Evolutionary conservation across 2,888 invertebrate species (phyloP), one percentile per base, ranked within the genome.

Genomic region (Drosophila borealis): DNA sequence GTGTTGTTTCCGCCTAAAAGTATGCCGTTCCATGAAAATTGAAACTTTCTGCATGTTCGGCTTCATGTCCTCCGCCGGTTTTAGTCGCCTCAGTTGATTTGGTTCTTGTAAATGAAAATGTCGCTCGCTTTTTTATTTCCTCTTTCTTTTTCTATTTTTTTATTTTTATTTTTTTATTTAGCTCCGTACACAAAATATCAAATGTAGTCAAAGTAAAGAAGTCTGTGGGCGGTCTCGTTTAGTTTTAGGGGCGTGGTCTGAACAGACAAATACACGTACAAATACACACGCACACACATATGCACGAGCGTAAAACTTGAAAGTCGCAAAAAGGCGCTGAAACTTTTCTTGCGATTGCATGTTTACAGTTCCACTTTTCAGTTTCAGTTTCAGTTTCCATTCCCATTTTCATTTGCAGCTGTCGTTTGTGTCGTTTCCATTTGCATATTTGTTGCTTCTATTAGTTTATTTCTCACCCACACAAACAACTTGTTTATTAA

Each of bases 1-100:
- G 80, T 85, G 75, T 65, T 79, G 63, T 70, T 79, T 81, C 76
- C 80, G 85, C 73, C 82, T 62, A 75, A 72, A 70, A 75, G 75
- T 81, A 68, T 72, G 75, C 85, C 56, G 39, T 5, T 49, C 25
- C 56, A 44, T 36, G 29, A 64, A 19, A 48, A 37, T 37, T 13
- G 29, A 34, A 39, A 37, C 34, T 49, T 17, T 14, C 33, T 45
- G 60, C 54, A 41, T 48, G 37, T 60, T 48, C 14, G 42, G 41
- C 45, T 39, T 11, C 39, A 37, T 55, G 50, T 49, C 14, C 46
- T 36, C 46, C 29, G 8, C 34, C 25, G 37, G 44, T 37, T 42
- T 33, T 39, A 39, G 73, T 49, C 54, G 73, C 65, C 25, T 71
- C 49, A 73, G 49, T 74, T 74, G 60, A 63, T 81, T 70, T 62